Conservation (phyloP, 2,113 vertebrate genomes). For the Colaptes auratus region DNA sequence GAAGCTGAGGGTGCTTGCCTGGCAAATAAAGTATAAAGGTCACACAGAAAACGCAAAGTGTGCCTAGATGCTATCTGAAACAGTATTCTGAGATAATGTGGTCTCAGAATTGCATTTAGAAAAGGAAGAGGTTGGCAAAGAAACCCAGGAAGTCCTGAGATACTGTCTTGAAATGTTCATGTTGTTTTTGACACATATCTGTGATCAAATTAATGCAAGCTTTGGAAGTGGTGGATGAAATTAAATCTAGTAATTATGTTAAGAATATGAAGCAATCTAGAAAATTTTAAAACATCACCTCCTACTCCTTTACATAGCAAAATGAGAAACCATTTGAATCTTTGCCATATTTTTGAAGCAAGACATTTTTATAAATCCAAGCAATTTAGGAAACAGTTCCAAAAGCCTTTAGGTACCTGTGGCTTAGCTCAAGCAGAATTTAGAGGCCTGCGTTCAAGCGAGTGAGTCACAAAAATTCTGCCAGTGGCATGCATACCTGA, state of each 20-base stretch:
- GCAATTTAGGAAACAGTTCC: not conserved
- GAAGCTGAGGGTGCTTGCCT: not conserved
- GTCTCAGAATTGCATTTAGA: not conserved
- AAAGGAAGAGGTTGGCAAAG: not conserved
- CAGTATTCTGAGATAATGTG: not conserved
- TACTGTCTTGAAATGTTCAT: not conserved
- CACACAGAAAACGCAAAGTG: not conserved
- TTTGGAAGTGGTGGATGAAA: not conserved
- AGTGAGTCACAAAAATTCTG: slow-evolving; percentile 44
- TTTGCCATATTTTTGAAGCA: slow-evolving; percentile 9
- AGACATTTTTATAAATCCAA: not conserved
- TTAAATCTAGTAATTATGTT: not conserved
- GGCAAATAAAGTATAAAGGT: not conserved
- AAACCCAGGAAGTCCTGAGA: not conserved
- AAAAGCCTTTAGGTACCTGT: slow-evolving; percentile 12
- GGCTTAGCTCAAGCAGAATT: not conserved
- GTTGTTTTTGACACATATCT: not conserved
- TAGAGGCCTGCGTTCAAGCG: slow-evolving; percentile 2
- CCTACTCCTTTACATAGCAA: not conserved
- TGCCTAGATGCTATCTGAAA: not conserved
- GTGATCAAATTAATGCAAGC: not conserved
- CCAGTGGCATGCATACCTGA: slow-evolving; percentile 54
- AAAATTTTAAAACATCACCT: slow-evolving; percentile 2
- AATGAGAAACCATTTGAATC: not conserved
- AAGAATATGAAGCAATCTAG: not conserved